These are phyloP conservation scores for Brachionus rotundiformis DNA, from an alignment of 1,140 invertebrate species.

Conservation along the genomic window DNA sequence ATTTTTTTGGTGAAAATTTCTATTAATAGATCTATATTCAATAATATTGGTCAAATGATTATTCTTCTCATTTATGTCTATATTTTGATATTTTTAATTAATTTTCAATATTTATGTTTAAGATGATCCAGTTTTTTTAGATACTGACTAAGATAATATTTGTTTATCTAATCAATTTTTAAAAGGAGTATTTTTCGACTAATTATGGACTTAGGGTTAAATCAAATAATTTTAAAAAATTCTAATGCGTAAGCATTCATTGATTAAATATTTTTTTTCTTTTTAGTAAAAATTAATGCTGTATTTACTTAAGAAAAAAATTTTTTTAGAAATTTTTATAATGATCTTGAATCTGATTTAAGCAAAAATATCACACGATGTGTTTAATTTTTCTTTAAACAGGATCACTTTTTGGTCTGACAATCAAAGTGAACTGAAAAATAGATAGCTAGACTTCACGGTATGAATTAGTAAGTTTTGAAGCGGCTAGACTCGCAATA, in stretches of 20 bases:
- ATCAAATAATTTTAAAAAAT: background rate
- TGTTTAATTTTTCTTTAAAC: background rate
- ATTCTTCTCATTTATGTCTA: no score
- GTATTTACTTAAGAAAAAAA: background rate
- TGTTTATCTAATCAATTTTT: no score
- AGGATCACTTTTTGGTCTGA: background rate
- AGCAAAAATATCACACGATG: background rate
- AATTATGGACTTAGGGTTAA: no score
- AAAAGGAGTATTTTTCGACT: no score
- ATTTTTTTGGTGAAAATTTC: no score
- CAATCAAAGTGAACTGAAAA: background rate
- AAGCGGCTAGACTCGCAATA: background rate
- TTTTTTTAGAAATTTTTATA: background rate
- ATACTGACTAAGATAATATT: no score
- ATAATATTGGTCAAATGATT: no score
- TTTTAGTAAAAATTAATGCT: background rate
- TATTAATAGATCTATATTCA: no score
- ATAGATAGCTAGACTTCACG: background rate
- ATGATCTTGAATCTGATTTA: background rate
- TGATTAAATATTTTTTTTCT: background rate
- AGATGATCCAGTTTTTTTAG: no score
- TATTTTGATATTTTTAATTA: no score
- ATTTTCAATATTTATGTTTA: no score
- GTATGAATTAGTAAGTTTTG: background rate
- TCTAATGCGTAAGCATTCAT: background rate